These are phyloP conservation scores for Heliconius ismenius DNA, from an alignment of 2,888 invertebrate species.

Conservation along the genomic window DNA sequence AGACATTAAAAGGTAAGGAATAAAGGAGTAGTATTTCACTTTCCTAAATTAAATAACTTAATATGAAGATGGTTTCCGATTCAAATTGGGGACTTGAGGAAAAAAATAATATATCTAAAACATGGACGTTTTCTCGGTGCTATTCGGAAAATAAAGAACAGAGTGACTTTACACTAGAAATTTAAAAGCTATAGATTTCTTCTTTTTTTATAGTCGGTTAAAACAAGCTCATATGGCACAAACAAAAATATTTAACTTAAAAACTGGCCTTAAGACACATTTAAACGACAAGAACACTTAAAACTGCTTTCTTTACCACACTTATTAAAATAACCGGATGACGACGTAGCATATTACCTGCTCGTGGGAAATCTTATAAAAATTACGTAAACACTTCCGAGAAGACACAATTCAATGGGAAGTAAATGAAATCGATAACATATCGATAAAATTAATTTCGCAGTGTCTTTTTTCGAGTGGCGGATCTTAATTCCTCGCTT, in stretches of 20 bases:
- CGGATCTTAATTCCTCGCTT: not conserved
- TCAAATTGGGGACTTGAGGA: too few species aligned
- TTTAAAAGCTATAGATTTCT: not conserved
- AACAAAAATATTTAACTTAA: not conserved
- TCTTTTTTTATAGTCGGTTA: not conserved
- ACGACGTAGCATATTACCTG: not conserved
- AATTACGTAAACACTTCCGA: constrained; percentile 10
- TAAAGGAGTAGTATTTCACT: too few species aligned
- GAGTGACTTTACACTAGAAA: too few species aligned
- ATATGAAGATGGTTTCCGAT: too few species aligned
- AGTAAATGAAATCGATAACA: not conserved
- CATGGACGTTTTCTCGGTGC: too few species aligned
- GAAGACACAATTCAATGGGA: constrained; percentile 1
- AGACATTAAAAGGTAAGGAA: too few species aligned
- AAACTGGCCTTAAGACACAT: not conserved
- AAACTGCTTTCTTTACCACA: constrained; percentile 7
- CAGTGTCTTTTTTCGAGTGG: not conserved
- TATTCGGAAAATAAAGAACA: too few species aligned
- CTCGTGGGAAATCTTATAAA: constrained; percentile 14
- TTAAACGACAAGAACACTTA: constrained; percentile 5
- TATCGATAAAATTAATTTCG: not conserved
- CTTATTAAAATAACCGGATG: constrained; percentile 4
- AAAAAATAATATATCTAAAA: too few species aligned
- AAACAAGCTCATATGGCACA: not conserved
- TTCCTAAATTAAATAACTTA: too few species aligned